A percentile compares a stretch with the other conserved stretches of the same genome.
Evolutionary conservation across 2,888 invertebrate species (phyloP).

Genomic region (Criorhina ranunculi): DNA sequence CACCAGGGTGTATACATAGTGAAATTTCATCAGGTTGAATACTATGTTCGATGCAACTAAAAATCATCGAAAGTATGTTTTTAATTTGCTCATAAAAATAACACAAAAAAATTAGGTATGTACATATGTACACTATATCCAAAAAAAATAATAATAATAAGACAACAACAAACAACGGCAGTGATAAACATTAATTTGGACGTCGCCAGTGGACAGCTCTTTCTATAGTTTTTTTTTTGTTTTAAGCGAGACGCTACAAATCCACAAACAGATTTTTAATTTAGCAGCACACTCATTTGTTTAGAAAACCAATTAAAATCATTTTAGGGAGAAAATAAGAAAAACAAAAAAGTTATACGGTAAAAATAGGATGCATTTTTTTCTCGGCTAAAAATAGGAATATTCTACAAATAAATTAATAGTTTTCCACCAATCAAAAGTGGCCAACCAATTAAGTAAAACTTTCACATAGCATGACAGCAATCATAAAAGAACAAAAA

Average conservation of each 20-base stretch:
- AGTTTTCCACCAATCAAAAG: slow-evolving; percentile 63
- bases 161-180: slow-evolving; percentile 28
- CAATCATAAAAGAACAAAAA: slow-evolving; percentile 29
- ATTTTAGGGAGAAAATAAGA: slow-evolving; percentile 60
- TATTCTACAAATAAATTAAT: slow-evolving; percentile 56
- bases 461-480: slow-evolving; percentile 21
- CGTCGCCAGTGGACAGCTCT: slow-evolving; percentile 9
- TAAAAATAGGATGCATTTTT: slow-evolving; percentile 76
- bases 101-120: slow-evolving; percentile 23
- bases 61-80: slow-evolving; percentile 80
- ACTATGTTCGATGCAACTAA: slow-evolving; percentile 89
- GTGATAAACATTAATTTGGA: slow-evolving; percentile 23
- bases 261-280: slow-evolving; percentile 41
- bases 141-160: slow-evolving; percentile 33
- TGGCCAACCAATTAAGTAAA: slow-evolving; percentile 40
- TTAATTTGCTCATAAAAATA: slow-evolving; percentile 57
- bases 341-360: slow-evolving; percentile 55
- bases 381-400: slow-evolving; percentile 62
- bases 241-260: slow-evolving; percentile 41
- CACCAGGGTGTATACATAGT: slow-evolving; percentile 89
- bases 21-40: slow-evolving; percentile 89
- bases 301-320: slow-evolving; percentile 71
- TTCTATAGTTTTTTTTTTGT: slow-evolving; percentile 15
- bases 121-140: background rate
- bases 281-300: slow-evolving; percentile 64